Base-by-base conservation (phyloP, 2,113 vertebrate genomes). In the Leuciscus idus region DNA sequence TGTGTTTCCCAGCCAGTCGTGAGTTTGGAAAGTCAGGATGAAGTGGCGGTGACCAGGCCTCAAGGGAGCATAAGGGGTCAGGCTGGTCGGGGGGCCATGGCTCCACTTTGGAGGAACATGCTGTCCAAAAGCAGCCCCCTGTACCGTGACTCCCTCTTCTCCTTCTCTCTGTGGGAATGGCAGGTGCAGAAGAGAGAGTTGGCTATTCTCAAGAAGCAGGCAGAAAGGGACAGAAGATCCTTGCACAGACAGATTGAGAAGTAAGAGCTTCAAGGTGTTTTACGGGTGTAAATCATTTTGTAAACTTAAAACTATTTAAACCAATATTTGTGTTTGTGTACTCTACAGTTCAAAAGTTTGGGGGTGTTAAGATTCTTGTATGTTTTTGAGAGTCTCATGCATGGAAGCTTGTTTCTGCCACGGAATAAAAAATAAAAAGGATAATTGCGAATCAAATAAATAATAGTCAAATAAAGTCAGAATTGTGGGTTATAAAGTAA, bases 71-170 rank as follows among this genome's bases (percentile, higher is more conserved):
- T 28, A 19, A 84, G 28, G 50, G 68, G 46, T 17, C 79, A 48
- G 66, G 46, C n/a, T 6, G 68, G 73, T 48, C 78, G 61, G 76
- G 13, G 85, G 23, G 43, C 17, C 77, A 95, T 96, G 95, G 95
- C 94, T 79, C 95, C 95, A 1, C 91, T 96, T 50, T 95, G 95
- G 95, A 95, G 92, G 90, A 77, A 85, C 84, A 95, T 95, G 95
- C 86, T 95, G 90, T 96, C 95, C 0, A 95, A 92, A 86, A 95
- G 92, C 92, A 95, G 94, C 90, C 93, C 95, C 0, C 87, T 96
- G 77, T 96, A 96, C 91, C 88, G 95, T 39, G 92, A 95, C 64
- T 92, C 95, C 0, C 93, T 96, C 74, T 96, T 95, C 90, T 96
- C 95, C 86, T 96, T 95, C 92, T 93, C 94, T 15, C 89, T 96